phyloP scores from a whole-genome alignment of 2,797 vertebrate genomes.

The Xenops minutus region DNA sequence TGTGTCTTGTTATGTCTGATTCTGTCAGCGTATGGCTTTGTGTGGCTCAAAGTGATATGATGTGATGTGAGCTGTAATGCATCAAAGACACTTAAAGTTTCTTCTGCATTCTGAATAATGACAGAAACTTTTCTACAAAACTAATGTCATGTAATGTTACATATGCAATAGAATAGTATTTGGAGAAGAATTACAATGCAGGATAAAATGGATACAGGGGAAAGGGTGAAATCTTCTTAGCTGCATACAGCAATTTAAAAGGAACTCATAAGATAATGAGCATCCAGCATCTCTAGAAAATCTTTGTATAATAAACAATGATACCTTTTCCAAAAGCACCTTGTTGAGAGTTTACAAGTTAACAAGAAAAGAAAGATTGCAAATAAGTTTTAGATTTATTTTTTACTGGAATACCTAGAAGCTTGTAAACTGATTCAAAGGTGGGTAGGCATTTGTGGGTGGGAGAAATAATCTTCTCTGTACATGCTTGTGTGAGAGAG shows the following conservation, averaged over 20 bases:
- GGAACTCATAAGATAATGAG: background rate
- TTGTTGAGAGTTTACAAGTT: background rate
- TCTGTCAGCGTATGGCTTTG: conserved; percentile 9
- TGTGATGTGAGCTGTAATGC: conserved; percentile 20
- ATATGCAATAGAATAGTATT: background rate
- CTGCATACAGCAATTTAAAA: background rate
- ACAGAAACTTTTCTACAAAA: conserved; percentile 24
- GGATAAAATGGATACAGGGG: background rate
- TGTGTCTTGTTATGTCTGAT: conserved; percentile 54
- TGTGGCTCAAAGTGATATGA: conserved; percentile 27
- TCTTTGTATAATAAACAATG: background rate
- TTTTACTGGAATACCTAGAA: background rate
- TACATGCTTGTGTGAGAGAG: background rate
- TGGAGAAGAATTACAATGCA: background rate
- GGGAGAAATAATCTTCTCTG: background rate
- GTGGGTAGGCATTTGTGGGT: background rate
- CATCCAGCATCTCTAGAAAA: background rate
- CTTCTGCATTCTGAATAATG: conserved; percentile 23
- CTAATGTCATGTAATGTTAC: conserved; percentile 16
- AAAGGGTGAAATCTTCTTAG: background rate
- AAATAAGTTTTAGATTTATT: background rate
- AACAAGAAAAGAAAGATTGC: background rate
- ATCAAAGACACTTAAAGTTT: conserved; percentile 50
- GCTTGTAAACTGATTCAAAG: background rate
- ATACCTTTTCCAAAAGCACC: background rate